phyloP scores from a whole-genome alignment of 2,797 vertebrate species.

The Clarias platycephalus region DNA sequence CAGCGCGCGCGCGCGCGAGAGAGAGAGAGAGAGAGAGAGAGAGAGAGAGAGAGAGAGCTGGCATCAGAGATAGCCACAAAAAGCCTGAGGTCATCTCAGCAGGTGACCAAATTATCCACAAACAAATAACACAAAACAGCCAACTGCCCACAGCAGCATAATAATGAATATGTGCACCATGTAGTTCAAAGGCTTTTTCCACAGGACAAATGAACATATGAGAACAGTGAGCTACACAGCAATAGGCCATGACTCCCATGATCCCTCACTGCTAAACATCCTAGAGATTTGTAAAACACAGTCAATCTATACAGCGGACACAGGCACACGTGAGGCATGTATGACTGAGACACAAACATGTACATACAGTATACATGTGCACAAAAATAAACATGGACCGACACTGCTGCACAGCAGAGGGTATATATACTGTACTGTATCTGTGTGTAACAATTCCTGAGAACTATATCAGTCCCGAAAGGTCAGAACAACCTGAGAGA shows the following conservation, averaged over 20 bases:
- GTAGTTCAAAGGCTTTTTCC: constrained; percentile 29
- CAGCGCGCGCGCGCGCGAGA: constrained; percentile 17
- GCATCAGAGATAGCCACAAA: constrained; percentile 27
- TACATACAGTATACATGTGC: neutral
- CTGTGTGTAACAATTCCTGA: neutral
- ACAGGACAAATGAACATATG: constrained; percentile 34
- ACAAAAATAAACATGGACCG: constrained; percentile 15
- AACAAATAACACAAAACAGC: constrained; percentile 51
- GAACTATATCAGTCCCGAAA: neutral
- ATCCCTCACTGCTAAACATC: constrained; percentile 20
- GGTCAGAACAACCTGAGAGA: neutral
- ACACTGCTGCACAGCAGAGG: constrained; percentile 28
- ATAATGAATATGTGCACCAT: constrained; percentile 42
- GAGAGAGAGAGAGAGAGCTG: constrained; percentile 22
- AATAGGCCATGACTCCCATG: constrained; percentile 34
- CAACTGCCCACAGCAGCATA: constrained; percentile 39
- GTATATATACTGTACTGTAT: constrained; percentile 6
- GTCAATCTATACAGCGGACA: neutral
- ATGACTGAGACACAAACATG: constrained; percentile 3
- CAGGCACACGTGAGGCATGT: constrained; percentile 12
- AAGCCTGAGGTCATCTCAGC: constrained; percentile 41
- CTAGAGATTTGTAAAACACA: constrained; percentile 12
- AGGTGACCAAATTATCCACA: constrained; percentile 38
- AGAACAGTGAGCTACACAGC: constrained; percentile 30
- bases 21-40: constrained; percentile 1